Evolutionary conservation across 2,113 vertebrate genomes (phyloP).

Genomic region (Xiphophorus hellerii): DNA sequence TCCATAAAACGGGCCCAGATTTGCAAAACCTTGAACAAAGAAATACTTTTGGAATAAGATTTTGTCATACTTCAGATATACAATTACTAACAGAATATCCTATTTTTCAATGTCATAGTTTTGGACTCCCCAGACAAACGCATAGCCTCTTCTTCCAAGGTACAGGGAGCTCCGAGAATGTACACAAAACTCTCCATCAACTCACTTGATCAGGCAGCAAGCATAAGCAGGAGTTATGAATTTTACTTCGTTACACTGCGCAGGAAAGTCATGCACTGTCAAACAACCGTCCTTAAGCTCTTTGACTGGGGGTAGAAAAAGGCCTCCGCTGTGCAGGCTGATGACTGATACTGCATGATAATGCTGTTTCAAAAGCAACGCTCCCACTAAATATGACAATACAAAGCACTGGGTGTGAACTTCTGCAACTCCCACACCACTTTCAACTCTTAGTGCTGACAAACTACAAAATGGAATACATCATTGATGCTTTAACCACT

Average conservation of each 20-base stretch:
- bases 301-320: slow-evolving; percentile 60
- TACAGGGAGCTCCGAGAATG: too few species aligned
- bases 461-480: slow-evolving; percentile 62
- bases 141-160: too few species aligned
- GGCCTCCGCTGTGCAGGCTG: slow-evolving; percentile 46
- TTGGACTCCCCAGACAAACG: too few species aligned
- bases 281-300: slow-evolving; percentile 57
- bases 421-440: slow-evolving; percentile 54
- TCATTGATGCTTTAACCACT: slow-evolving; percentile 68
- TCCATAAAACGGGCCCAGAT: neutral
- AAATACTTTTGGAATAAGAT: neutral
- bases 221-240: slow-evolving; percentile 17
- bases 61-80: neutral
- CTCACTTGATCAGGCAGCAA: neutral
- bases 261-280: slow-evolving; percentile 41
- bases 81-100: too few species aligned
- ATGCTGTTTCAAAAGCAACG: slow-evolving; percentile 56
- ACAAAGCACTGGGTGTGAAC: slow-evolving; percentile 53
- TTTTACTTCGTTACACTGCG: slow-evolving; percentile 1
- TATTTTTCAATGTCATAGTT: too few species aligned
- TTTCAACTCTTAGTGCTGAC: slow-evolving; percentile 56
- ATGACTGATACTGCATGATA: slow-evolving; percentile 65
- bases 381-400: slow-evolving; percentile 62
- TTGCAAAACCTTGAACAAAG: neutral
- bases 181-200: too few species aligned